A percentile compares a stretch with the other conserved stretches of the same genome.
These are phyloP conservation scores for Etia nguti DNA, from an alignment of 2,113 vertebrate species.

Conservation along the genomic window DNA sequence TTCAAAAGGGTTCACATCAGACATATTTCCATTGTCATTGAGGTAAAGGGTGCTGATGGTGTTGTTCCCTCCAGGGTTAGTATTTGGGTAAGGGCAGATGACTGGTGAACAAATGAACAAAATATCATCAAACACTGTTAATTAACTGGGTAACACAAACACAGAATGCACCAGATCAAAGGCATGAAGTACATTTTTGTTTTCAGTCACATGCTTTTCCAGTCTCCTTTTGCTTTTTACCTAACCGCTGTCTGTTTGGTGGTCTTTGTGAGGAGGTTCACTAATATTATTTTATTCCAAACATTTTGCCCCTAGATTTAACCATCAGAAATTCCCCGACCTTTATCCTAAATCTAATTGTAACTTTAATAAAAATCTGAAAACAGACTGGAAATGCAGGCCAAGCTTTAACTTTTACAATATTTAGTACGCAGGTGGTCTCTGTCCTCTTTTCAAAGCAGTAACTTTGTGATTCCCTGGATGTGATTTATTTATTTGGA, in stretches of 20 bases:
- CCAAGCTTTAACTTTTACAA: background rate
- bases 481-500: background rate
- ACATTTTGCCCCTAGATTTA: background rate
- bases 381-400: background rate
- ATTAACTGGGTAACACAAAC: background rate
- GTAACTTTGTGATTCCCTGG: background rate
- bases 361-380: background rate
- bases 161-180: background rate
- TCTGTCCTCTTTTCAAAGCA: background rate
- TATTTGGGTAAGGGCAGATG: conserved; percentile 79
- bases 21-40: conserved; percentile 42
- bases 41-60: background rate
- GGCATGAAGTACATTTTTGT: background rate
- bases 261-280: background rate
- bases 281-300: background rate
- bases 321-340: background rate
- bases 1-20: conserved; percentile 69
- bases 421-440: background rate
- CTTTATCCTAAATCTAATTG: background rate
- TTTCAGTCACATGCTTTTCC: background rate
- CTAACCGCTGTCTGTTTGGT: background rate
- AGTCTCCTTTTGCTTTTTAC: background rate
- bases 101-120: conserved; percentile 68
- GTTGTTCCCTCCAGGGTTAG: conserved; percentile 21
- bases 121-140: background rate